Evolutionary conservation across 2,113 vertebrate species (phyloP).

Genomic region (pig (Sus scrofa)): DNA sequence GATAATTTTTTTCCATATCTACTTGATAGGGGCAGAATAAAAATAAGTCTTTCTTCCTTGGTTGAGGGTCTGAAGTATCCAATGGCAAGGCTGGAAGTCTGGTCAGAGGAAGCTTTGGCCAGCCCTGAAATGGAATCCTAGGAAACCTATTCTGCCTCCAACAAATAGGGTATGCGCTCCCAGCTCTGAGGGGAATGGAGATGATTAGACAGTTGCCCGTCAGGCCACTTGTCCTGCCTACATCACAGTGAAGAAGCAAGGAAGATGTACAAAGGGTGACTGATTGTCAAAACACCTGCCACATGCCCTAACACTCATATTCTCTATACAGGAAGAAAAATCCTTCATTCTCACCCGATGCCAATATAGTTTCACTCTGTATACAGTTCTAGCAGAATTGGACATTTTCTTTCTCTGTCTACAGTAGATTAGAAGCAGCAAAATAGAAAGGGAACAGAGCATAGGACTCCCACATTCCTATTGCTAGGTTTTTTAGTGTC

Average conservation of each 20-base stretch:
- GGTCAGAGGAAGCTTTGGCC: neutral
- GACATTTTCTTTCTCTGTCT: neutral
- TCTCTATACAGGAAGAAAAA: neutral
- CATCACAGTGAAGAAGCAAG: neutral
- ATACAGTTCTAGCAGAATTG: constrained; percentile 19
- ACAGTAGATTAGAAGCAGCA: constrained; percentile 12
- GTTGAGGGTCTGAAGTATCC: neutral
- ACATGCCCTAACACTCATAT: neutral
- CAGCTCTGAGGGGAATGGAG: neutral
- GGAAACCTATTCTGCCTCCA: neutral
- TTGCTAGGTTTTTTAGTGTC: constrained; percentile 40
- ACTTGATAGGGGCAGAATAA: constrained; percentile 6
- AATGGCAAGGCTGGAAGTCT: neutral
- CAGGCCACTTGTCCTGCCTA: neutral
- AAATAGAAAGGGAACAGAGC: neutral
- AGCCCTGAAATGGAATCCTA: constrained; percentile 6
- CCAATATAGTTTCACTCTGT: constrained; percentile 1
- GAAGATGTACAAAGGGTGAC: neutral
- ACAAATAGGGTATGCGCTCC: neutral
- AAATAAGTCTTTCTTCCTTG: constrained; percentile 22
- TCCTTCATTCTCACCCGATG: neutral
- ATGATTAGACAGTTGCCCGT: neutral
- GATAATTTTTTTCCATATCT: neutral
- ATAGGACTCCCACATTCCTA: neutral
- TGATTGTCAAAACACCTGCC: constrained; percentile 14